Percentiles rank a stretch among this genome's conserved stretches.
These are phyloP conservation scores for Eutolmus rufibarbis DNA, from an alignment of 2,888 invertebrate species.

Conservation along the genomic window DNA sequence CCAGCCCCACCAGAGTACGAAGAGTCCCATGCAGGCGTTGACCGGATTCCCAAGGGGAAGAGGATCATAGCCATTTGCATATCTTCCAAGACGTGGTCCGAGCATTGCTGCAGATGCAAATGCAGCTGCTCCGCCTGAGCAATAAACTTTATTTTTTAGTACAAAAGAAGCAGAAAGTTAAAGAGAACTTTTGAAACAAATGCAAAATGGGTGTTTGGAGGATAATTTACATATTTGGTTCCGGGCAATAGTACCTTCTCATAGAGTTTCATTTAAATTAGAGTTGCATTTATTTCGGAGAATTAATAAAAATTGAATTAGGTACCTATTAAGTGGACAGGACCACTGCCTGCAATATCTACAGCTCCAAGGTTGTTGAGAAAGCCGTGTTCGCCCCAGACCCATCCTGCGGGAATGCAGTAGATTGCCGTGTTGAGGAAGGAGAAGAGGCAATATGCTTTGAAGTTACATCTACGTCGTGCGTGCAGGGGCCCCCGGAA, in stretches of 20 bases:
- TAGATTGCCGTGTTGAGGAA: conserved; percentile 88
- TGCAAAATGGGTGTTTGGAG: neutral
- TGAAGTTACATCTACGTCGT: conserved; percentile 78
- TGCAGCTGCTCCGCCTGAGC: conserved; percentile 73
- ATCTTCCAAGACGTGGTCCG: conserved; percentile 86
- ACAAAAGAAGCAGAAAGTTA: neutral
- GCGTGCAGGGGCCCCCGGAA: neutral
- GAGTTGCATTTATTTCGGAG: neutral
- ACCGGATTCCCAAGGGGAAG: conserved; percentile 87
- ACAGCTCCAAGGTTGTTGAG: conserved; percentile 83
- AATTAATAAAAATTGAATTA: neutral
- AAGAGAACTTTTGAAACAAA: neutral
- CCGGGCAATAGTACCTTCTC: too few relatives aligned
- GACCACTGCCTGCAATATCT: conserved; percentile 91
- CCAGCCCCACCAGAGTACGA: conserved; percentile 98
- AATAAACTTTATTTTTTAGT: neutral
- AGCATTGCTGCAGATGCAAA: conserved; percentile 89
- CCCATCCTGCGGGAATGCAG: conserved; percentile 93
- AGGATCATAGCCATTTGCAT: conserved; percentile 77
- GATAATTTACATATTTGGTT: too few relatives aligned
- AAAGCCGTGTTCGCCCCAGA: conserved; percentile 90
- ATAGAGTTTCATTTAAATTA: too few relatives aligned
- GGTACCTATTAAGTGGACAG: conserved; percentile 85
- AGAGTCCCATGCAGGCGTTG: conserved; percentile 89
- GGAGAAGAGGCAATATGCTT: conserved; percentile 90